These are phyloP conservation scores for Nasonia vitripennis DNA, from an alignment of 1,140 invertebrate species.

Conservation along the genomic window DNA sequence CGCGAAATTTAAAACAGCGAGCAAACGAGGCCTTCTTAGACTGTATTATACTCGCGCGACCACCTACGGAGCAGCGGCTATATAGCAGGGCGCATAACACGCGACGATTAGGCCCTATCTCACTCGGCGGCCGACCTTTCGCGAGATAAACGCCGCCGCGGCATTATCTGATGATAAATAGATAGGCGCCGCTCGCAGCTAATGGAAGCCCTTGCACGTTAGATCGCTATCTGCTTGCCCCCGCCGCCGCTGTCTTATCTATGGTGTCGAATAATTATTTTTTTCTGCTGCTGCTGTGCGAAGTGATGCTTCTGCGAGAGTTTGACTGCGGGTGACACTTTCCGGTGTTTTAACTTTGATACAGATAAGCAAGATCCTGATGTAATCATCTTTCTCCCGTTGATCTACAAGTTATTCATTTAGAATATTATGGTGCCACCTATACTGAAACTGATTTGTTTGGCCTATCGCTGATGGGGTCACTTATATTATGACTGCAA, in stretches of 20 bases:
- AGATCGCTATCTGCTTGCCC: conserved; percentile 9
- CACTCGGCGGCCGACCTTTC: conserved; percentile 56
- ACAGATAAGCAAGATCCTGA: no score
- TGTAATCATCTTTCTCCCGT: no score
- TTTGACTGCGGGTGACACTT: not conserved
- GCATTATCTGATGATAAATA: conserved; percentile 69
- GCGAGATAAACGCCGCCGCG: conserved; percentile 60
- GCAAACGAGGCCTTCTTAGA: not conserved
- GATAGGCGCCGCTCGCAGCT: conserved; percentile 64
- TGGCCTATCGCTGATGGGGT: no score
- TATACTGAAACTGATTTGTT: no score
- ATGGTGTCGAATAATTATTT: not conserved
- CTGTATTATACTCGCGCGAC: not conserved
- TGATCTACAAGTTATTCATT: no score
- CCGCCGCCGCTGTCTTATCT: not conserved
- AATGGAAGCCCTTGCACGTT: conserved; percentile 63
- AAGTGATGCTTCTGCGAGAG: not conserved
- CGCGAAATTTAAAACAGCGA: not conserved
- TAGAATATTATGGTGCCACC: no score
- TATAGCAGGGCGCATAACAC: conserved; percentile 58
- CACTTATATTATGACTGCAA: no score
- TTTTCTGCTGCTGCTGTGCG: not conserved
- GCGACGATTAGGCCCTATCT: conserved; percentile 65
- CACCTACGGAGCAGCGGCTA: not conserved
- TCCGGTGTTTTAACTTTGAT: no score